Base-by-base conservation (phyloP, 1,140 invertebrate genomes). In the Charaxes varanes region DNA sequence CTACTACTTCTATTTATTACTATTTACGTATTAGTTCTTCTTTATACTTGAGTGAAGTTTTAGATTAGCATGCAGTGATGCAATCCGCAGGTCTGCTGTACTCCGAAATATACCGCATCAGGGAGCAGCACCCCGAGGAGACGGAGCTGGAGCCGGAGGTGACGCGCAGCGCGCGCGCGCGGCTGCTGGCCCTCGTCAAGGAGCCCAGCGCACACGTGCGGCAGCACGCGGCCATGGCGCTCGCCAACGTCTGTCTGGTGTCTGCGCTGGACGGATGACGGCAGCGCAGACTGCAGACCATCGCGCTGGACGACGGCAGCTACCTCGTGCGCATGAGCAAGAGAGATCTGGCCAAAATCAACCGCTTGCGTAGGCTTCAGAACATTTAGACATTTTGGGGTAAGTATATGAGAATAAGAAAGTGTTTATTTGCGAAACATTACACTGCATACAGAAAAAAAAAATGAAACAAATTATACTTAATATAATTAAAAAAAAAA, bases 131-230 rank as follows among this genome's bases (percentile, higher is more conserved):
- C 22, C 63, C 71, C 1, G 70, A 73, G 2, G 62, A 71, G 0
- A 41, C 53, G 0, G 51, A 62, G 1, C 19, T 83, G 2, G 80
- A 83, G 37, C 51, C 63, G 0, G 74, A 76, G 13, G 53, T 80
- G 10, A 68, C 67, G 0, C 53, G 61, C 4, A 49, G 45, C 1
- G 67, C 73, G 3, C 55, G 62, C 7, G 42, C 57, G 34, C 80
- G 88, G 31, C 68, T 91, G 13, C 61, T 90, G n/a, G 87, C 88
- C 43, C 67, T 91, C 0, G 59, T 90, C 14, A 86, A 85, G 18
- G 89, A 91, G 53, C 60, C 77, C 13, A 83, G 89, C 32, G 76
- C 82, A 6, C 64, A 67, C n/a, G 89, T 91, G 1, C 74, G 89
- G 47, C 78, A 86, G 18, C 81, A 86, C 19, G 82, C 89, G 3